Conservation (phyloP, 2,113 vertebrate species). For the Fregetta grallaria region DNA sequence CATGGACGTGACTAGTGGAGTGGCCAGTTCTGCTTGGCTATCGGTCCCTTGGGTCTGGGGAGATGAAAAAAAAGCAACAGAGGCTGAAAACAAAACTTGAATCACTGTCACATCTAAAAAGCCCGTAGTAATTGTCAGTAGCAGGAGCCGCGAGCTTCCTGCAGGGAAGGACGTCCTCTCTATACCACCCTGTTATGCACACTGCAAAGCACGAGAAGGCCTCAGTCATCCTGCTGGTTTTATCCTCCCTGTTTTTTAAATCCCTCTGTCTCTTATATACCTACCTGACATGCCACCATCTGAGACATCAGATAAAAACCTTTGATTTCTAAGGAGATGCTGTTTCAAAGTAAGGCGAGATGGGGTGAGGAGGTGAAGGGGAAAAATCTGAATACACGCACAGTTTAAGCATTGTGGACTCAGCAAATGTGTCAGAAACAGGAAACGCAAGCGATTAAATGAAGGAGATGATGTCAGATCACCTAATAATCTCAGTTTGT, state of each 20-base stretch:
- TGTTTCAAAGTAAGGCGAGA: background rate
- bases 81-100: background rate
- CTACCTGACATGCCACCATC: background rate
- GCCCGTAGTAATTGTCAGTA: background rate
- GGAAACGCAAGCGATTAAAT: background rate
- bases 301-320: background rate
- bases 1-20: background rate
- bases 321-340: constrained; percentile 18
- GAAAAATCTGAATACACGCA: background rate
- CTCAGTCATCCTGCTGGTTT: background rate
- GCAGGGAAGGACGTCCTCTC: background rate
- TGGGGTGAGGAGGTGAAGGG: background rate
- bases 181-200: background rate
- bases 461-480: background rate
- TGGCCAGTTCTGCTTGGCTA: background rate
- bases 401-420: background rate
- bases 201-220: background rate
- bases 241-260: constrained; percentile 3
- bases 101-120: background rate
- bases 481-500: background rate
- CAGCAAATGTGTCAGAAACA: background rate
- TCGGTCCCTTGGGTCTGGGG: background rate
- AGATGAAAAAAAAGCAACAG: background rate
- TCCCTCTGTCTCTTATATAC: background rate
- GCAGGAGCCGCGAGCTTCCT: background rate